Base-by-base conservation (phyloP, 2,888 invertebrate species). In the Epicampocera succincta region DNA sequence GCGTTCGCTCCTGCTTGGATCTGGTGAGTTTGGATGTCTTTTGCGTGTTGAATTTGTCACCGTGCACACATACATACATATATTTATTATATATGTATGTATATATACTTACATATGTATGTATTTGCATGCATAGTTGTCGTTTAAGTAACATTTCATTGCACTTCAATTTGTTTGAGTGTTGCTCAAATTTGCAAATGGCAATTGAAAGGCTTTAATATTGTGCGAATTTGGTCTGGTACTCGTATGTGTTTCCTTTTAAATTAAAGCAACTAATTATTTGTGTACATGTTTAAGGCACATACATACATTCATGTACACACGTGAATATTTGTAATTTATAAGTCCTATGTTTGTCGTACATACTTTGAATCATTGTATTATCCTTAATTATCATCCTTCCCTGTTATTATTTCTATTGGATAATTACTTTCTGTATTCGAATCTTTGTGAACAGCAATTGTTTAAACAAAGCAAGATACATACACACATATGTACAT, bases 401-500 rank as follows among this genome's bases (percentile, higher is more conserved):
- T 69, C 58, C 58, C 54, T 65, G 77, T 56, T 72, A 74, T 52
- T 76, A 65, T 85, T 85, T 86, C 48, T 68, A 60, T 68, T 75
- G 68, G 50, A 71, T 71, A 77, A 77, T 77, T 77, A 71, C 29
- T 25, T 69, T 63, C 38, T 72, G 17, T 50, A 33, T 61, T n/a
- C 15, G 6, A 25, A 40, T 25, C 19, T 46, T 65, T 66, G 13
- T 15, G 9, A 15, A 2, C 9, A 65, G 40, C 40, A 40, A 29
- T 50, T 75, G 58, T 58, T 33, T 44, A 40, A 11, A 65, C 4
- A 21, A 52, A 54, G 44, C 33, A 6, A 33, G 8, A 29, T 4
- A 29, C 17, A 56, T 44, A 33, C 4, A 3, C 33, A 38, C 19
- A 65, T 33, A 6, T 6, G 21, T 33, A 29, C 54, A 33, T 50